Evolutionary conservation across 2,113 vertebrate species (phyloP).

Genomic region (Eidolon helvum): DNA sequence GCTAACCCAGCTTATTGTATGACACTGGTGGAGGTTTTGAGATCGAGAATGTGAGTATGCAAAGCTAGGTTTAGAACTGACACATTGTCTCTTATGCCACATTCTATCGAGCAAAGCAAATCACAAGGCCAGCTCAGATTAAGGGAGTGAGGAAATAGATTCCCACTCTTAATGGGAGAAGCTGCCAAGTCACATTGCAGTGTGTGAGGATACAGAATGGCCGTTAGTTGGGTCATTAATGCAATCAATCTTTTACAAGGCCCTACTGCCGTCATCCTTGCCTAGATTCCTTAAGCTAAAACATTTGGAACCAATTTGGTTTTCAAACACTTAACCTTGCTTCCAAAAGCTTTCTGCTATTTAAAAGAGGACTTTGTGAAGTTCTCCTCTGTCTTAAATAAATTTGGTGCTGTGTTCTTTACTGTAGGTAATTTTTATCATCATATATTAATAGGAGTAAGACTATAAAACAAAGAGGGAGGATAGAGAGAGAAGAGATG

Average conservation of each 20-base stretch:
- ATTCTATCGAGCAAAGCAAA: neutral
- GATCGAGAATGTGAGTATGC: neutral
- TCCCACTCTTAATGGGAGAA: neutral
- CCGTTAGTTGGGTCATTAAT: neutral
- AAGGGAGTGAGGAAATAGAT: neutral
- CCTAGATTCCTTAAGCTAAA: neutral
- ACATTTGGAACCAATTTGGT: conserved; percentile 14
- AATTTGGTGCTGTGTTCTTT: conserved; percentile 31
- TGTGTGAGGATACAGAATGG: neutral
- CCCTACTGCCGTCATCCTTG: neutral
- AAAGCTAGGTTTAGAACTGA: neutral
- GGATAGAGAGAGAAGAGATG: neutral
- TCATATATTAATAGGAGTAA: conserved; percentile 10
- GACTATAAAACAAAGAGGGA: neutral
- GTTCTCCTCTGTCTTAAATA: conserved; percentile 23
- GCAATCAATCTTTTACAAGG: neutral
- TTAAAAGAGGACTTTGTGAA: neutral
- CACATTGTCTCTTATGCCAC: neutral
- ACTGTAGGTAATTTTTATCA: neutral
- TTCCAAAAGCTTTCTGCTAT: conserved; percentile 28
- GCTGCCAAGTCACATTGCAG: neutral
- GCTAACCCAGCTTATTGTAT: neutral
- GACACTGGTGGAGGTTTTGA: neutral
- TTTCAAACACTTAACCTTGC: conserved; percentile 22
- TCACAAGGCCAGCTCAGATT: neutral